Evolutionary conservation across 2,113 vertebrate species (phyloP), one percentile per base, ranked within the genome.

Genomic region (Pavo muticus): DNA sequence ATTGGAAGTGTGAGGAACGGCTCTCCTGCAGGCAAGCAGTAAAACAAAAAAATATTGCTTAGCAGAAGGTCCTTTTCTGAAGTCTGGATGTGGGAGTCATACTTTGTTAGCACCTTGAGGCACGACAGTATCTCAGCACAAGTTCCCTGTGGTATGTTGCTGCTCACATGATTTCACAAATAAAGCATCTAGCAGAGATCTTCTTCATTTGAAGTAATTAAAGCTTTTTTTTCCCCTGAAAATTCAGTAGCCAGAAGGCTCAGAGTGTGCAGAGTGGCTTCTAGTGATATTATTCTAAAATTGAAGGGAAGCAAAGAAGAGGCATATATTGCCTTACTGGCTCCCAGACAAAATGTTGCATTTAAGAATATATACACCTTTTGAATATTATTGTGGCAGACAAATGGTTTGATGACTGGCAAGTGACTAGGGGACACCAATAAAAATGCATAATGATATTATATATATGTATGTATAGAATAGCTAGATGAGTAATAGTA

Each of bases 381-480:
- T 87, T 89, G 27, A n/a, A 63, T 69, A 47, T 87, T 67, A 84
- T 80, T 93, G 45, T 76, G 65, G 40, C 40, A 87, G 74, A 68
- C 54, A 56, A 54, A 63, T 11, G 52, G 19, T 32, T 42, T 73
- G 20, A 72, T 64, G 72, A 90, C 59, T 86, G 83, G 39, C 77
- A 65, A 6, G 1, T 88, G 70, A 44, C 73, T 73, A 86, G 74
- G 32, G 32, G 44, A 75, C 82, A 84, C 82, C 56, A 74, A 84
- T 93, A 56, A 92, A 95, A 94, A 92, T 64, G 14, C 50, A 82
- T 87, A 69, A 84, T 74, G 11, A 57, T 67, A 60, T 37, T 73
- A 60, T 87, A 88, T 94, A 91, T 95, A 94, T 91, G 81, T 95
- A 65, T 86, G 48, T 50, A 25, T 50, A 18, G 70, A 78, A 52